phyloP scores from a whole-genome alignment of 2,113 vertebrate species.

The Tenebrosternarchus preto region DNA sequence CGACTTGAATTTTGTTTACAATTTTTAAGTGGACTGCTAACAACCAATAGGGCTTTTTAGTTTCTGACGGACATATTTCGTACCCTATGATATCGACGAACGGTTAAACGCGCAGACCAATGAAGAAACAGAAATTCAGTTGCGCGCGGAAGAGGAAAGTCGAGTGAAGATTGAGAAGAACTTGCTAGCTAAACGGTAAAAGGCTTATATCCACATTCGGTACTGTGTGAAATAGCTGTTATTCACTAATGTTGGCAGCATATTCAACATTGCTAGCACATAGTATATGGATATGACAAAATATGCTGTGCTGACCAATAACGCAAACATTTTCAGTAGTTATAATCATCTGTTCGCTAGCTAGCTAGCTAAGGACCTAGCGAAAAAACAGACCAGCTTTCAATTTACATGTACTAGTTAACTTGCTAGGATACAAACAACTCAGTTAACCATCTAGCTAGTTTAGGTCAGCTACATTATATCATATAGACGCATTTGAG shows the following conservation, averaged over 20 bases:
- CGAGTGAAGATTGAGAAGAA: conserved; percentile 54
- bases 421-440: too few species aligned
- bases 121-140: conserved; percentile 48
- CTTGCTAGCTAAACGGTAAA: conserved; percentile 7
- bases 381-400: too few species aligned
- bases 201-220: not conserved
- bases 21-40: not conserved
- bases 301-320: too few species aligned
- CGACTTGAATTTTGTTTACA: conserved; percentile 30
- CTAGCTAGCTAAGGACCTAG: too few species aligned
- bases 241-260: not conserved
- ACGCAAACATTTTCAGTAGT: too few species aligned
- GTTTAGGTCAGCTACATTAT: too few species aligned
- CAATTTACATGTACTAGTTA: too few species aligned
- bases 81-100: conserved; percentile 58
- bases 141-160: conserved; percentile 82
- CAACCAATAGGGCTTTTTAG: not conserved
- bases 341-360: not conserved
- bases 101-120: conserved; percentile 57
- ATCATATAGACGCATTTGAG: too few species aligned
- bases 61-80: conserved; percentile 52
- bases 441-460: too few species aligned
- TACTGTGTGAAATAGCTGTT: not conserved
- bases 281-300: too few species aligned
- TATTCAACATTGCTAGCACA: too few species aligned